phyloP scores from a whole-genome alignment of 2,113 vertebrate genomes.

The Microcebus murinus region DNA sequence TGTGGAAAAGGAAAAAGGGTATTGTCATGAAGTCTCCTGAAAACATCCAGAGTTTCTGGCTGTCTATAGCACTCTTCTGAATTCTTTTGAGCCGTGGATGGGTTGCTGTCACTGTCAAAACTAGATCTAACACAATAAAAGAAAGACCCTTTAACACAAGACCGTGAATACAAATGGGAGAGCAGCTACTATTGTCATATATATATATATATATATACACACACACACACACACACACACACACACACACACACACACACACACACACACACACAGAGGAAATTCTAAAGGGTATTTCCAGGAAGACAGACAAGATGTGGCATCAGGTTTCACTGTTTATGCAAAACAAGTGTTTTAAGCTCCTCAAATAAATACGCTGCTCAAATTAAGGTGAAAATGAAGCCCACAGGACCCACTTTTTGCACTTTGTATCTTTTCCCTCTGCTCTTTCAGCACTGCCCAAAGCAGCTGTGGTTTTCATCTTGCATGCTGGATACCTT shows the following conservation, averaged over 20 bases:
- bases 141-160: neutral
- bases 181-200: neutral
- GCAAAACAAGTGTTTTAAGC: neutral
- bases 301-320: neutral
- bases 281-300: neutral
- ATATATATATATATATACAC: neutral
- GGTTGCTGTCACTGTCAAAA: neutral
- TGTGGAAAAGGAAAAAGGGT: neutral
- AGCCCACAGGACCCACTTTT: neutral
- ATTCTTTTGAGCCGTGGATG: neutral
- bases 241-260: too few relatives aligned
- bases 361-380: neutral
- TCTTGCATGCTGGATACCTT: neutral
- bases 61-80: neutral
- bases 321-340: neutral
- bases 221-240: too few relatives aligned
- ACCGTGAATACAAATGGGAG: neutral
- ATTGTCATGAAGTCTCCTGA: neutral
- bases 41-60: neutral
- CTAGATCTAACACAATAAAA: neutral
- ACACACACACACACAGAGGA: neutral
- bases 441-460: neutral
- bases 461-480: neutral
- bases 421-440: neutral
- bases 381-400: neutral